A percentile compares a stretch with the other conserved stretches of the same genome.
Evolutionary conservation across 2,113 vertebrate genomes (phyloP).

Genomic region (Brachypteracias leptosomus): DNA sequence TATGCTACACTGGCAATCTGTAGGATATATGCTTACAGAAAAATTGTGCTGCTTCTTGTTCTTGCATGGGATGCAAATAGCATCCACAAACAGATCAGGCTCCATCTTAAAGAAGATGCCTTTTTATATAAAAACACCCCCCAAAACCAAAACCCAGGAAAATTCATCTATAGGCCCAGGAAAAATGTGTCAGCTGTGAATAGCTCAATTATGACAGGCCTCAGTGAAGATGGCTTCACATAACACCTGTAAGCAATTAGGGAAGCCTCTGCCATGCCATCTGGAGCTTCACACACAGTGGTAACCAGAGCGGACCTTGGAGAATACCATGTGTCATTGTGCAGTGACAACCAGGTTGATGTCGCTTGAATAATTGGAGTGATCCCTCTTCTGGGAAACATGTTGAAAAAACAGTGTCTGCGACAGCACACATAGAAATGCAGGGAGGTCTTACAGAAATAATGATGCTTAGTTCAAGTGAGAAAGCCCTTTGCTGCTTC

Average conservation of each 20-base stretch:
- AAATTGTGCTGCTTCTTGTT: background rate
- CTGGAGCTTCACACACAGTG: background rate
- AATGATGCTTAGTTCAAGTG: background rate
- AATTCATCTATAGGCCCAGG: background rate
- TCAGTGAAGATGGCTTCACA: background rate
- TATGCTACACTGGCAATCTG: background rate
- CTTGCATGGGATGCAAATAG: background rate
- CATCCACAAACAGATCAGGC: background rate
- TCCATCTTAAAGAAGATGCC: background rate
- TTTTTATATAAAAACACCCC: background rate
- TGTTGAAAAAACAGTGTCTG: background rate
- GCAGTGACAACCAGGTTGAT: background rate
- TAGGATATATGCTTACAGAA: background rate
- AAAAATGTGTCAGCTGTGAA: background rate
- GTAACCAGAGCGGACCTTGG: background rate
- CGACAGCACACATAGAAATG: background rate
- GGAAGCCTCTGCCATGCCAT: constrained; percentile 1
- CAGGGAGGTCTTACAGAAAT: background rate
- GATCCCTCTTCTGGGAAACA: background rate
- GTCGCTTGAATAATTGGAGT: background rate
- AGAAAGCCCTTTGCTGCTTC: background rate
- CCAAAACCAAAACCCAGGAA: background rate
- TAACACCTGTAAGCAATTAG: constrained; percentile 27
- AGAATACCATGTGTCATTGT: constrained; percentile 4
- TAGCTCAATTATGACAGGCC: background rate